Evolutionary conservation across 2,888 invertebrate genomes (phyloP).

Genomic region (Lochmaea capreae): DNA sequence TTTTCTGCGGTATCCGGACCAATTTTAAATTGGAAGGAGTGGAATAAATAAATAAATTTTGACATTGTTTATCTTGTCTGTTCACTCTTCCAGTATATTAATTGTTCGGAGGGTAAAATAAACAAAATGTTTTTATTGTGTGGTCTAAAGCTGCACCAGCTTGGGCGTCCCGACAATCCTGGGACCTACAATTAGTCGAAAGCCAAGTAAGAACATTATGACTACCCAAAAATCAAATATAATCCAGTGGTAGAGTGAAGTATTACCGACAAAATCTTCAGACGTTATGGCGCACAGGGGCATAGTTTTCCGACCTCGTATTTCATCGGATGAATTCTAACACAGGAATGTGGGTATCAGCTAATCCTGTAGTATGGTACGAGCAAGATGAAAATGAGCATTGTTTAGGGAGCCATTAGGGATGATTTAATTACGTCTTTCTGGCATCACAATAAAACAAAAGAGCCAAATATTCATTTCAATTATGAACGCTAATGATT

Average conservation of each 20-base stretch:
- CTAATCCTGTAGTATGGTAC: neutral
- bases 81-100: too few relatives aligned
- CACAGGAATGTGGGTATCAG: neutral
- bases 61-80: too few relatives aligned
- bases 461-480: conserved; percentile 28
- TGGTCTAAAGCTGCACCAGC: too few relatives aligned
- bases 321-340: neutral
- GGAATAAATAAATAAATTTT: too few relatives aligned
- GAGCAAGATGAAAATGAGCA: conserved; percentile 19
- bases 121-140: too few relatives aligned
- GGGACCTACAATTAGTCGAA: too few relatives aligned
- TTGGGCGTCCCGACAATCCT: too few relatives aligned
- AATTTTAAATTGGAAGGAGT: too few relatives aligned
- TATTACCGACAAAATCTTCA: neutral
- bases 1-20: too few relatives aligned
- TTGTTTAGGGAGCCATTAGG: conserved; percentile 21
- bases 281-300: neutral
- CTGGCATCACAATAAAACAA: conserved; percentile 29
- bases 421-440: conserved; percentile 28
- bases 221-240: too few relatives aligned
- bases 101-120: too few relatives aligned
- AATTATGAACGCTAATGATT: conserved; percentile 25
- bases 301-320: neutral
- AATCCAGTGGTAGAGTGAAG: neutral
- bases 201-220: too few relatives aligned